These are phyloP conservation scores for Lacanobia oleracea DNA, from an alignment of 2,888 invertebrate species.

Conservation along the genomic window DNA sequence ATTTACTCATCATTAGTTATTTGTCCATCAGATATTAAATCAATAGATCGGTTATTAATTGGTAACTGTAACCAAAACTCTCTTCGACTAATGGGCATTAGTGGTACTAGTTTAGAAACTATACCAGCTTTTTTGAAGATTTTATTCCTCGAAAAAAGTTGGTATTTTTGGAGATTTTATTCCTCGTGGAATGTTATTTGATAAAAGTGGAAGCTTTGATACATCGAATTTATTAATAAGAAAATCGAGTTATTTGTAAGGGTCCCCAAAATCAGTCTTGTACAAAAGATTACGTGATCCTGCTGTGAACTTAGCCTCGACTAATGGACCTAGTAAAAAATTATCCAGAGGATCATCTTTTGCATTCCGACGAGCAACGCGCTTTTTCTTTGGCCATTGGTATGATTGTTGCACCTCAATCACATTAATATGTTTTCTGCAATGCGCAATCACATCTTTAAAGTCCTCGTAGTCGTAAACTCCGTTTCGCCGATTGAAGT, in stretches of 20 bases:
- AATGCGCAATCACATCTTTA: conserved; percentile 15
- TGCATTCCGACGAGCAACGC: conserved; percentile 12
- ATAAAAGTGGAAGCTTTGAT: conserved; percentile 6
- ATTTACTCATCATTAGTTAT: conserved; percentile 7
- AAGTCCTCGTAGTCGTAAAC: conserved; percentile 27
- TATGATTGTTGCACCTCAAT: conserved; percentile 4
- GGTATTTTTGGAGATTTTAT: conserved; percentile 2
- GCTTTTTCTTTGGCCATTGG: conserved; percentile 18
- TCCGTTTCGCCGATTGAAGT: conserved; percentile 20
- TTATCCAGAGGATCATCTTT: conserved; percentile 15
- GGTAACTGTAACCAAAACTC: conserved; percentile 7
- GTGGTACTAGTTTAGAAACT: conserved; percentile 4
- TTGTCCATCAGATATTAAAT: conserved; percentile 5
- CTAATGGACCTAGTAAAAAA: conserved; percentile 17
- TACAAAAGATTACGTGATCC: conserved; percentile 12
- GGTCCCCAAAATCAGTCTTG: conserved; percentile 11
- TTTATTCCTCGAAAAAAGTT: no score
- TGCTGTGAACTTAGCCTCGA: conserved; percentile 17
- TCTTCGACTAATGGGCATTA: conserved; percentile 2
- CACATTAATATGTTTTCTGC: conserved; percentile 14
- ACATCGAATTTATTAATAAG: conserved; percentile 13
- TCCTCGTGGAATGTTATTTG: neutral
- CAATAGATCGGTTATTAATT: conserved; percentile 6
- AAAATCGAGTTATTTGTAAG: conserved; percentile 13
- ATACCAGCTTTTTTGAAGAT: conserved; percentile 2